Evolutionary conservation across 2,888 invertebrate genomes (phyloP).

Genomic region (Ctena decussata): DNA sequence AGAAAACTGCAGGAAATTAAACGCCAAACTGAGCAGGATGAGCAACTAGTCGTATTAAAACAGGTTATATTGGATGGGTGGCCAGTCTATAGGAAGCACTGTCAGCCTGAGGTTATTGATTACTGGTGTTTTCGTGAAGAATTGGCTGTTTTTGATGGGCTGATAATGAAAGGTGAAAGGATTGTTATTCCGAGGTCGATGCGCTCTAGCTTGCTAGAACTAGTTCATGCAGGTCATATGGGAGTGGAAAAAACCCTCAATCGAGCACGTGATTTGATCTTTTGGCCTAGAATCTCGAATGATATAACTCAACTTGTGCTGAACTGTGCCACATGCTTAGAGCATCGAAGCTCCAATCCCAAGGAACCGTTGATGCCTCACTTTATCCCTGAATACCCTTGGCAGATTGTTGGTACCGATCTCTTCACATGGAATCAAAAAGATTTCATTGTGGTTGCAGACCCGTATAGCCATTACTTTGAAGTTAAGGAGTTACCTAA

Average conservation of each 20-base stretch:
- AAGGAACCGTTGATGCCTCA: conserved; percentile 59
- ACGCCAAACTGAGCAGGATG: conserved; percentile 6
- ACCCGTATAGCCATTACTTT: conserved; percentile 48
- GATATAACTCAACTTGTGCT: conserved; percentile 56
- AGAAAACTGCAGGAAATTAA: conserved; percentile 27
- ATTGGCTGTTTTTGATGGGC: conserved; percentile 36
- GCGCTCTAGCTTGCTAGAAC: conserved; percentile 47
- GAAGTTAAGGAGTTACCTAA: conserved; percentile 28
- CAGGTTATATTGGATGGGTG: conserved; percentile 27
- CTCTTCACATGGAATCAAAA: conserved; percentile 50
- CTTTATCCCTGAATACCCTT: conserved; percentile 45
- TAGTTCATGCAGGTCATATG: conserved; percentile 61
- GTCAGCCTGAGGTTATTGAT: neutral
- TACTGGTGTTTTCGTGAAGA: conserved; percentile 38
- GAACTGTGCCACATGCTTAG: conserved; percentile 44
- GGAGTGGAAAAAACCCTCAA: conserved; percentile 61
- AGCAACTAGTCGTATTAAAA: neutral
- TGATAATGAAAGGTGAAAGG: conserved; percentile 36
- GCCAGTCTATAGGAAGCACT: conserved; percentile 21
- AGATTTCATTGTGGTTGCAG: conserved; percentile 52
- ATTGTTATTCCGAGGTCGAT: conserved; percentile 52
- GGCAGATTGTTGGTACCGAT: conserved; percentile 62
- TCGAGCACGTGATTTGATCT: conserved; percentile 53
- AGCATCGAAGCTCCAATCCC: conserved; percentile 41
- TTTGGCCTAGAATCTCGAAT: conserved; percentile 61